These are phyloP conservation scores for Proctacanthus coquilletti DNA, from an alignment of 1,140 invertebrate genomes.

Conservation along the genomic window DNA sequence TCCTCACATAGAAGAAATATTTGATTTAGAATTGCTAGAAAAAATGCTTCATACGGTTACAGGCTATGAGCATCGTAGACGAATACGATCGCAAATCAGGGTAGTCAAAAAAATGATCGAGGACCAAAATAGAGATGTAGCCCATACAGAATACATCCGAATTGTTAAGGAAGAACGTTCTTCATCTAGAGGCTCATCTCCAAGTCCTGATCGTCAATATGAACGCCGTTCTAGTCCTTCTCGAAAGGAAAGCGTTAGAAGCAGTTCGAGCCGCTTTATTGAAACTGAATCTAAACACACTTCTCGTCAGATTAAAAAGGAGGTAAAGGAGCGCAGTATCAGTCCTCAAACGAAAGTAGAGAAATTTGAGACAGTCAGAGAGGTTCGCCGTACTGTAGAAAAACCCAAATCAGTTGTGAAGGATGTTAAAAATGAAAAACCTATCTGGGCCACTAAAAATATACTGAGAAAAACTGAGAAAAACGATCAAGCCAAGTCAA, in stretches of 20 bases:
- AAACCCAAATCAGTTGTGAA: too few species aligned
- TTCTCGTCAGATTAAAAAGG: not conserved
- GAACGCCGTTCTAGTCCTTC: too few species aligned
- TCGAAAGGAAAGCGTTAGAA: too few species aligned
- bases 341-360: conserved; percentile 1
- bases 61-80: conserved; percentile 53
- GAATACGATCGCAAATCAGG: conserved; percentile 57
- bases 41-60: conserved; percentile 53
- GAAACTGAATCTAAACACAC: not conserved
- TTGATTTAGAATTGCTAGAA: conserved; percentile 49
- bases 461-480: conserved; percentile 28
- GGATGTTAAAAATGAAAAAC: conserved; percentile 29
- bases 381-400: too few species aligned
- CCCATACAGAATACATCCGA: not conserved
- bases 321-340: conserved; percentile 1
- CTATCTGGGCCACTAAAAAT: conserved; percentile 39
- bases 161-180: too few species aligned
- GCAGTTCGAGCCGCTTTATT: not conserved
- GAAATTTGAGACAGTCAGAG: not conserved
- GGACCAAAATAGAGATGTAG: conserved; percentile 1
- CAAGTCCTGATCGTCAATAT: too few species aligned
- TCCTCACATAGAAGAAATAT: conserved; percentile 50
- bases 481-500: conserved; percentile 27
- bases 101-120: conserved; percentile 42
- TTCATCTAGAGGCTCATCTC: too few species aligned